Base-by-base conservation (phyloP, 2,888 invertebrate species). In the Cylloceria caligata region DNA sequence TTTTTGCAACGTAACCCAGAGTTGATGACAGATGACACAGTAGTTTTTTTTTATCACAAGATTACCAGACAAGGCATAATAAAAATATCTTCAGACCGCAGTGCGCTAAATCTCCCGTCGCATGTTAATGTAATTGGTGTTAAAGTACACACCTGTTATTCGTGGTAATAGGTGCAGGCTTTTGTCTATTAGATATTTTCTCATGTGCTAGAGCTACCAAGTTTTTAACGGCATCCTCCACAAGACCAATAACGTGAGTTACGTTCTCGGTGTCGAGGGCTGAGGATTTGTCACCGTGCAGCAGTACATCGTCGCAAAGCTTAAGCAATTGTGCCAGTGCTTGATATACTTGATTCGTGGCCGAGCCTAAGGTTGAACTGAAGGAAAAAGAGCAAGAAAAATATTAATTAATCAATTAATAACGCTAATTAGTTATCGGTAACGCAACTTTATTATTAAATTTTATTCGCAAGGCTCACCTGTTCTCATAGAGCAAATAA, bases 291-390 rank as follows among this genome's bases (percentile, higher is more conserved):
- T 96, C 96, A 60, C 96, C 95, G 85, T 96, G 96, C 49, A 97
- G 94, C 83, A 98, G 94, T 68, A 97, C 96, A 92, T 98, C 97
- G 93, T 98, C 98, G 92, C 98, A 98, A 85, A 98, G 95, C 88
- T 97, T 96, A 88, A 98, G 96, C 86, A 98, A 94, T 93, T 96
- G 96, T 3, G 97, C 98, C 83, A 98, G 94, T 84, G 97, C 96
- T 87, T 97, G 96, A 90, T 98, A 98, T 77, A 98, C 96, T 90
- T 97, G 96, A 92, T 96, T 97, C 71, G 97, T 97, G 13, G 97
- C 97, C 73, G 96, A 96, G 89, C 95, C 95, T 87, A 97, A 93
- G 60, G 94, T 94, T 74, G 96, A 95, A 87, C 97, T 96, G 80
- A 21, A 87, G 87, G 67, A 57, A 19, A 67, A 49, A 13, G 47